A percentile compares a stretch with the other conserved stretches of the same genome.
Conservation (phyloP, 2,888 invertebrate genomes). For the Creontiades dilutus region DNA sequence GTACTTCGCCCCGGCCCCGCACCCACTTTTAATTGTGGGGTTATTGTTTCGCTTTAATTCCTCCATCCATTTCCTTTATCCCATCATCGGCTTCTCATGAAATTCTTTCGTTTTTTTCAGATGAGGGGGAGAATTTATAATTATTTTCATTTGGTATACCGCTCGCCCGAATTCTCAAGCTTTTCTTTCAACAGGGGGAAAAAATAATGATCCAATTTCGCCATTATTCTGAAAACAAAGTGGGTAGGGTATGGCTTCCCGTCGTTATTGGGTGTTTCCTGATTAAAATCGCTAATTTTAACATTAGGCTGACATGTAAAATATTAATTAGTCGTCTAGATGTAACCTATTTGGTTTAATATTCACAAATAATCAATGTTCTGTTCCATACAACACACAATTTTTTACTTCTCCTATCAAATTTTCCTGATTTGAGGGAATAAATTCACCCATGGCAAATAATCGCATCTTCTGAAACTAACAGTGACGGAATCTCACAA, state of each 20-base stretch:
- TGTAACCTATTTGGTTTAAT: too few species aligned
- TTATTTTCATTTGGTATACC: background rate
- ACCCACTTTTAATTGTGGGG: conserved; percentile 4
- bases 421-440: too few species aligned
- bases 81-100: background rate
- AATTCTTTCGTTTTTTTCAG: conserved; percentile 14
- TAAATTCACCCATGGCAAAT: too few species aligned
- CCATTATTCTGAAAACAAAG: background rate
- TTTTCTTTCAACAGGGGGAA: background rate
- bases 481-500: too few species aligned
- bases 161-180: background rate
- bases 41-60: conserved; percentile 35
- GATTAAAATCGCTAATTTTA: background rate
- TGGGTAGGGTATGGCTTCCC: background rate
- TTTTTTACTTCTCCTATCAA: too few species aligned
- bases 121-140: too few species aligned
- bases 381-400: too few species aligned
- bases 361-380: too few species aligned
- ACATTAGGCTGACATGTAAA: too few species aligned
- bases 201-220: conserved; percentile 30
- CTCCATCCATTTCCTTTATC: conserved; percentile 19
- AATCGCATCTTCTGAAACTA: too few species aligned
- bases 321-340: too few species aligned
- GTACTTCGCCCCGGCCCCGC: background rate
- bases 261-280: background rate